A percentile compares a stretch with the other conserved stretches of the same genome.
These are phyloP conservation scores for Acromyrmex echinatior DNA, from an alignment of 1,140 invertebrate species.

Conservation along the genomic window DNA sequence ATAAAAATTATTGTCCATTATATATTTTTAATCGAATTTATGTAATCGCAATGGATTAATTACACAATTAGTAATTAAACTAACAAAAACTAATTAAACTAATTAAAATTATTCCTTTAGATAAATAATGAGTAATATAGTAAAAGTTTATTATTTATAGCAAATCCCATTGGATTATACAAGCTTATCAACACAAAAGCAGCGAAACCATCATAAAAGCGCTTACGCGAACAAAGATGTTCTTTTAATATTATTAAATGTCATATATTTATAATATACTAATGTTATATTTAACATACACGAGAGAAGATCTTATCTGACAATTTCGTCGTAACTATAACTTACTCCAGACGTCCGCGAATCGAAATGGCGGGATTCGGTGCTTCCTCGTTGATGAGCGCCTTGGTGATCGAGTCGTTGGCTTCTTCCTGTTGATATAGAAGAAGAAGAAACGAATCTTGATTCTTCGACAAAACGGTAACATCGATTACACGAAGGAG, in stretches of 20 bases:
- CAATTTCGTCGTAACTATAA: background rate
- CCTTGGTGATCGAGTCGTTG: conserved; percentile 89
- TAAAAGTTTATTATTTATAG: background rate
- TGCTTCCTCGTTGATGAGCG: conserved; percentile 86
- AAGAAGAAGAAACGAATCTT: conserved; percentile 83
- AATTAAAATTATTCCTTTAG: background rate
- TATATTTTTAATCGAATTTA: background rate
- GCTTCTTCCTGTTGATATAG: conserved; percentile 88
- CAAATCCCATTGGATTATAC: background rate
- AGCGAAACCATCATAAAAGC: background rate
- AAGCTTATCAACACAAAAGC: background rate
- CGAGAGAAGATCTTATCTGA: background rate
- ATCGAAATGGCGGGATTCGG: conserved; percentile 74
- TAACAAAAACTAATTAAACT: background rate
- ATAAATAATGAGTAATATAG: conserved; percentile 4
- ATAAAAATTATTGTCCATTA: background rate
- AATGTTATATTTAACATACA: conserved; percentile 8
- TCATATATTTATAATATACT: background rate
- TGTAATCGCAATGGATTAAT: background rate
- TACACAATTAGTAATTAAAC: background rate
- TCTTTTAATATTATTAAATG: conserved; percentile 31
- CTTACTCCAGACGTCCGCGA: conserved; percentile 86
- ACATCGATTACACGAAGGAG: conserved; percentile 80
- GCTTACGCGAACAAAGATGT: background rate
- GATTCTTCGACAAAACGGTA: conserved; percentile 85